Percentiles rank a stretch among this genome's conserved stretches.
Evolutionary conservation across 2,113 vertebrate genomes (phyloP).

Genomic region (cat (Felis catus)): F.catus_Fca126_mat1.0 CM031418.1:59561501-59562000

Average conservation of each 20-base stretch:
- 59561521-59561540: conserved; percentile 72
- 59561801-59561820: conserved; percentile 4
- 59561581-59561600: conserved; percentile 85
- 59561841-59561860: not conserved
- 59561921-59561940: not conserved
- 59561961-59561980: not conserved
- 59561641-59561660: conserved; percentile 89
- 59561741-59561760: conserved; percentile 70
- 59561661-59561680: conserved; percentile 87
- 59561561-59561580: conserved; percentile 81
- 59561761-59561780: conserved; percentile 69
- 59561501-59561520: not conserved
- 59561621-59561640: conserved; percentile 87
- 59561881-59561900: conserved; percentile 44
- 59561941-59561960: conserved; percentile 40
- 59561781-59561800: not conserved
- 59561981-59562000: not conserved
- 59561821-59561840: not conserved
- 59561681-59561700: conserved; percentile 84
- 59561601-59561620: conserved; percentile 87
- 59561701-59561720: conserved; percentile 39
- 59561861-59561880: not conserved
- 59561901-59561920: conserved; percentile 43
- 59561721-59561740: conserved; percentile 72
- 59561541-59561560: conserved; percentile 72